Evolutionary conservation across 1,140 invertebrate species (phyloP).

Genomic region (Hyles vespertilio): DNA sequence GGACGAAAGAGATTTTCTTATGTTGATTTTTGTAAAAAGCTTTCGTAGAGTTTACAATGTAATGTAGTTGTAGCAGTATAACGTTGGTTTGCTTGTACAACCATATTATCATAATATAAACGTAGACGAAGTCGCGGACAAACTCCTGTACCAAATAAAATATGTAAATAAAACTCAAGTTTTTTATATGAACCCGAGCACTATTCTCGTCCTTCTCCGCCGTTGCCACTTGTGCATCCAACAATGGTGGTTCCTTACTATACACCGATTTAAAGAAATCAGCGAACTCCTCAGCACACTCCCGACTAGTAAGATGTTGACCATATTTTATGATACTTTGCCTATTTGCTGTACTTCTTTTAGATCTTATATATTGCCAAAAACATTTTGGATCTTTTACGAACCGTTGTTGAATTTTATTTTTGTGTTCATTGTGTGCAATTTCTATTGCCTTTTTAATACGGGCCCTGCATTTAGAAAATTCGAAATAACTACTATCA

Average conservation of each 20-base stretch:
- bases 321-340: slow-evolving; percentile 20
- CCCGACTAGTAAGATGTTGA: slow-evolving; percentile 10
- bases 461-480: slow-evolving; percentile 17
- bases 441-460: slow-evolving; percentile 18
- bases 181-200: slow-evolving; percentile 14
- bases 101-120: no score
- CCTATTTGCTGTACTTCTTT: slow-evolving; percentile 6
- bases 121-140: no score
- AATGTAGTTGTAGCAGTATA: no score
- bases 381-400: slow-evolving; percentile 28
- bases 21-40: no score
- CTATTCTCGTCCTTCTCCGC: neutral
- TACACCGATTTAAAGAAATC: slow-evolving; percentile 25
- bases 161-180: slow-evolving; percentile 7
- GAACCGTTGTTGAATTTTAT: slow-evolving; percentile 20
- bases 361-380: slow-evolving; percentile 26
- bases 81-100: no score
- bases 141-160: no score
- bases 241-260: slow-evolving; percentile 3
- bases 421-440: slow-evolving; percentile 17
- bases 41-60: no score
- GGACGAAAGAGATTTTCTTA: no score
- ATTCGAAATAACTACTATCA: slow-evolving; percentile 20
- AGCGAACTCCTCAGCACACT: slow-evolving; percentile 23
- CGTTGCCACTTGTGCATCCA: slow-evolving; percentile 11